Percentiles rank a stretch among this genome's conserved stretches.
These are phyloP conservation scores for Brachystomella parvula DNA, from an alignment of 1,140 invertebrate genomes.

Conservation along the genomic window DNA sequence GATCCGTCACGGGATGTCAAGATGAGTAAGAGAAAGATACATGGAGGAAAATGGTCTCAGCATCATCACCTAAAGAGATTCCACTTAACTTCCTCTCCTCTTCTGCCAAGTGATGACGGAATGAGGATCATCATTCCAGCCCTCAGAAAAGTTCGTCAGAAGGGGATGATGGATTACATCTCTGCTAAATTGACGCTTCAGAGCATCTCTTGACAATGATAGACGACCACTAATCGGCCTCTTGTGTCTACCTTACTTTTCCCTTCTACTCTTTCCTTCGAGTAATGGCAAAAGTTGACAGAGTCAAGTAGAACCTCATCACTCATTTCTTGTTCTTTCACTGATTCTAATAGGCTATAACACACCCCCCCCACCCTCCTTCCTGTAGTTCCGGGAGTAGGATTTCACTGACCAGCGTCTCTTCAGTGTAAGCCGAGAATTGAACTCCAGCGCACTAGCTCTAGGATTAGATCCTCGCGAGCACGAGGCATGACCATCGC, in stretches of 20 bases:
- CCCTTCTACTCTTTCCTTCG: too few species aligned
- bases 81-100: not conserved
- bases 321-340: not conserved
- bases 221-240: slow-evolving; percentile 36
- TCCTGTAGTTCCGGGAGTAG: not conserved
- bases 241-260: slow-evolving; percentile 24
- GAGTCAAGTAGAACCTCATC: not conserved
- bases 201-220: slow-evolving; percentile 28
- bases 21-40: too few species aligned
- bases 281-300: too few species aligned
- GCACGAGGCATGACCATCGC: not conserved
- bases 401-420: not conserved
- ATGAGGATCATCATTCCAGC: not conserved
- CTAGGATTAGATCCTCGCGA: too few species aligned
- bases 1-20: too few species aligned
- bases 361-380: not conserved
- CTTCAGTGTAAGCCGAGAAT: too few species aligned
- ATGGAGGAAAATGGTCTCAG: not conserved
- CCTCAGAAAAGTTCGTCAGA: not conserved
- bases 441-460: too few species aligned
- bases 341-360: not conserved
- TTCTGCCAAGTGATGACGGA: not conserved
- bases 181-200: not conserved
- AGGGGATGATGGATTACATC: not conserved
- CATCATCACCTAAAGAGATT: not conserved